A percentile compares a stretch with the other conserved stretches of the same genome.
Evolutionary conservation across 2,797 vertebrate species (phyloP).

Genomic region (Botia almorhae): DNA sequence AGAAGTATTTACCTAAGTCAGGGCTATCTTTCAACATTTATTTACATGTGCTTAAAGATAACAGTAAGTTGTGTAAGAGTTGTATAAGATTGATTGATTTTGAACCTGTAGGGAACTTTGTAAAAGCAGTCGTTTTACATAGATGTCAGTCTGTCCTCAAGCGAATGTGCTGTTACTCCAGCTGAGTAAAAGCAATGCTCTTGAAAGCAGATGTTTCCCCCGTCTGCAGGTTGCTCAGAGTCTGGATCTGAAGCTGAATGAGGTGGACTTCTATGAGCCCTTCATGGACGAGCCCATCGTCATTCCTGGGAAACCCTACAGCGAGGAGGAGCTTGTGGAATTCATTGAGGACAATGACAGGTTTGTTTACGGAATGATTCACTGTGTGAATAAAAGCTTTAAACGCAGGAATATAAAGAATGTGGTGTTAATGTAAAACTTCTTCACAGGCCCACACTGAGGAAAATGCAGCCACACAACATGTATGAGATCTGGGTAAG

Average conservation of each 20-base stretch:
- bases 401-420: neutral
- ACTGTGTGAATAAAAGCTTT: neutral
- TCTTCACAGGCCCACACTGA: constrained; percentile 84
- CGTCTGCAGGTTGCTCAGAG: constrained; percentile 81
- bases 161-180: neutral
- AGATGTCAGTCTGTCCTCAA: neutral
- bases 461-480: constrained; percentile 88
- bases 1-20: no score
- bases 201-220: neutral
- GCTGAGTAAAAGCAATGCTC: neutral
- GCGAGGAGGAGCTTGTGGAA: constrained; percentile 85
- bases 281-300: constrained; percentile 86
- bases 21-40: no score
- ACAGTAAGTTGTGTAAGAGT: no score
- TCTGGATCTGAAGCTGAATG: constrained; percentile 86
- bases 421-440: neutral
- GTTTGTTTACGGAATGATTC: constrained; percentile 62
- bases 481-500: constrained; percentile 89
- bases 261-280: constrained; percentile 92
- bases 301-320: constrained; percentile 89
- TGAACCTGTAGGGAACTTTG: neutral
- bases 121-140: neutral
- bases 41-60: no score
- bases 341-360: constrained; percentile 87
- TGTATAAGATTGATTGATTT: neutral